Percentiles rank a stretch among this genome's conserved stretches.
Evolutionary conservation across 2,797 vertebrate species (phyloP).

Genomic region (Myotis findleyi): DNA sequence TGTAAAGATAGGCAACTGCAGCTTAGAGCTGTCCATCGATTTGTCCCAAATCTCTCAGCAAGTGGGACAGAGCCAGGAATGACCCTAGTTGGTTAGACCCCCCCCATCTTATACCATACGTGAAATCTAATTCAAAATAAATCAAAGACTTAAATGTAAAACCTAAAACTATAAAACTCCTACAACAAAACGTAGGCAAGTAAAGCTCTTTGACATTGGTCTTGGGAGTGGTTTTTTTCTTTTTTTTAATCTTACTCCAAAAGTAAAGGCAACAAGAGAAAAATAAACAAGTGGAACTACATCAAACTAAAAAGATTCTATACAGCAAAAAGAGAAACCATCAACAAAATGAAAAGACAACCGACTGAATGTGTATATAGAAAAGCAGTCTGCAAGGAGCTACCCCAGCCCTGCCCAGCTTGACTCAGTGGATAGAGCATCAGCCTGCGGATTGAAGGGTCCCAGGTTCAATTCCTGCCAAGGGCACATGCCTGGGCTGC

Average conservation of each 20-base stretch:
- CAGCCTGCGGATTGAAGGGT: too few relatives aligned
- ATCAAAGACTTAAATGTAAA: background rate
- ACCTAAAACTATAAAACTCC: background rate
- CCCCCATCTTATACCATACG: background rate
- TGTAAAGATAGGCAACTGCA: background rate
- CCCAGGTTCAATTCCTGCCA: too few relatives aligned
- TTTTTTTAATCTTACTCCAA: background rate
- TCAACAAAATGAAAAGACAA: background rate
- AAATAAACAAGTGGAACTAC: background rate
- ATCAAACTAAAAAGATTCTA: background rate
- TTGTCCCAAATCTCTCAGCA: background rate
- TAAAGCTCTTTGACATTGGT: background rate
- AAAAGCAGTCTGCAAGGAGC: background rate
- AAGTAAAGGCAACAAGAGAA: background rate
- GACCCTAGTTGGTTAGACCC: background rate
- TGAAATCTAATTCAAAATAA: background rate
- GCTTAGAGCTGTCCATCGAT: background rate
- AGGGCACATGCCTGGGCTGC: too few relatives aligned
- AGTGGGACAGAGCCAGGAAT: background rate
- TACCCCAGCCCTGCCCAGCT: too few relatives aligned
- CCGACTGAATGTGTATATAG: background rate
- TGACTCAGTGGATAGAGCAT: too few relatives aligned
- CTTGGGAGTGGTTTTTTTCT: background rate
- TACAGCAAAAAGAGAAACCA: background rate
- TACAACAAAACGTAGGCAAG: background rate